Evolutionary conservation across 2,113 vertebrate species (phyloP), one percentile per base, ranked within the genome.

Genomic region (Otis tarda): DNA sequence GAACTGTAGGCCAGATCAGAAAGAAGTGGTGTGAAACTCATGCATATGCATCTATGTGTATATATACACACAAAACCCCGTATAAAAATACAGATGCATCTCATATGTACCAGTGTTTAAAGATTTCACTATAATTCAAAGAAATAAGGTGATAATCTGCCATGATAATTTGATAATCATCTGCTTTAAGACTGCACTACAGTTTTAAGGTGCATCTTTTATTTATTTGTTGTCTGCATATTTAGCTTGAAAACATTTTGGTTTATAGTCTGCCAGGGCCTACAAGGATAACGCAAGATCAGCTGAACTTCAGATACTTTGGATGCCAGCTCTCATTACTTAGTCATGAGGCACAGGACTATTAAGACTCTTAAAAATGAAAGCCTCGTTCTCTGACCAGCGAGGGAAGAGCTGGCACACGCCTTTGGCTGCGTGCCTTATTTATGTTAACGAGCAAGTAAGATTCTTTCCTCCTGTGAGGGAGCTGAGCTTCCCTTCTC

Each of bases 291-390:
- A 91, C 93, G 97, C 97, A 98, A 96, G 94, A 98, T 98, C 98
- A 98, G 97, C 97, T 97, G 95, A 98, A 98, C 96, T 96, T 98
- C 65, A 90, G 76, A 95, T 82, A 93, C 74, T 98, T 96, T 90
- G 96, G 41, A 97, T 96, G 93, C 95, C 91, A 97, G 78, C 59
- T 97, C 96, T 98, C 98, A 98, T 98, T 98, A 98, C 82, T 98
- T 98, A 98, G 98, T 98, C 97, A 98, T 98, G 97, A 98, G 94
- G 77, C 76, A 71, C 4, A 97, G 65, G 90, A 97, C 97, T 96
- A 98, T 98, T 97, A 98, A 98, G 97, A 94, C 79, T 97, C 93
- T 94, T 97, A 97, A 98, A 98, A 97, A 96, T 96, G 91, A 98
- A 97, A 98, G 92, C 43, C 83, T 88, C 84, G 3, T 80, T 96